Evolutionary conservation across 1,140 invertebrate genomes (phyloP), one percentile per base, ranked within the genome.

Genomic region (Ladona fulva): DNA sequence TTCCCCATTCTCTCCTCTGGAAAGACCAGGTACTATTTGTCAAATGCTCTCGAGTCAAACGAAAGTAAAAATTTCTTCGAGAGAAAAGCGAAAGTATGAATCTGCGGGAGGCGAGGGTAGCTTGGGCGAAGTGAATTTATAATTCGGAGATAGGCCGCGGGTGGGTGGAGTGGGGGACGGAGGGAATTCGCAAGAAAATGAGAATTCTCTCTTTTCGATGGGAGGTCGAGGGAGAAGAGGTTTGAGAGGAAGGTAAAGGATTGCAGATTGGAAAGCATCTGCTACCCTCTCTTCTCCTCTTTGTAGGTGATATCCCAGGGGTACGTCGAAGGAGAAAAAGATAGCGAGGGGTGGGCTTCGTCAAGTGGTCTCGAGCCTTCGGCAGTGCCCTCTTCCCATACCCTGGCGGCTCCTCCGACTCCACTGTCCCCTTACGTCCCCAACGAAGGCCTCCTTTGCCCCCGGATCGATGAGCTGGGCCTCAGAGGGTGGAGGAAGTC

Each of bases 221-320:
- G 52, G 44, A 19, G 44, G 44, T 10, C 19, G 19, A 52, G 44
- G 44, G 44, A 11, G 44, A 19, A 52, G 44, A 52, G 44, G 44
- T 11, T 11, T 10, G 19, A 66, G n/a, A 66, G 52, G n/a, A 66
- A 66, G 52, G 52, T 66, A 22, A 66, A 66, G 52, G 52, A 66
- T 16, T 66, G 52, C 52, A 66, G 52, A 66, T 66, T 66, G 52
- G 52, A 66, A 66, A 66, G 52, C 52, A 66, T 66, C 44, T 52
- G 44, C 19, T 52, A 11, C 44, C 10, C 44, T 19, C 19, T 52
- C 10, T 52, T n/a, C 29, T 8, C 29, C 8, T 37, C 29, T 37
- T 37, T 37, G 29, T n/a, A n/a, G n/a, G n/a, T 66, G 52, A 66
- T 66, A 66, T 66, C 52, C n/a, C 52, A 6, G n/a, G 52, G 52